Conservation (phyloP, 2,797 vertebrate species). For the Serranus cabrilla region DNA sequence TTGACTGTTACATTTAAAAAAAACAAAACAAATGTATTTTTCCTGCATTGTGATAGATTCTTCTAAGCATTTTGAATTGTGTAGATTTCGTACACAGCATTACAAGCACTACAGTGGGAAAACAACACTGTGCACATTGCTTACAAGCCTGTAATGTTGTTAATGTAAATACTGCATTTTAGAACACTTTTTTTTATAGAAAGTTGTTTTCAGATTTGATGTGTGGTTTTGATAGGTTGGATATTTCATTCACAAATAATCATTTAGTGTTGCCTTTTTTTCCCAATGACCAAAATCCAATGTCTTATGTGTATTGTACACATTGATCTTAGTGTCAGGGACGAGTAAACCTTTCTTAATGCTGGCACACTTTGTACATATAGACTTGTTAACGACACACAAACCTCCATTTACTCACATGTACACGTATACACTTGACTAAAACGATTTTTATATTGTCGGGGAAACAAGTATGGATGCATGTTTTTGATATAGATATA, state of each 20-base stretch:
- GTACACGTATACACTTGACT: slow-evolving; percentile 75
- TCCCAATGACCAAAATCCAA: slow-evolving; percentile 84
- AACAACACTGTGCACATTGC: slow-evolving; percentile 78
- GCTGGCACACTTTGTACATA: slow-evolving; percentile 79
- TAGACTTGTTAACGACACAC: slow-evolving; percentile 72
- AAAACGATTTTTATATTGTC: slow-evolving; percentile 76
- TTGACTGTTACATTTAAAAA: slow-evolving; percentile 84
- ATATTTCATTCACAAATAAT: slow-evolving; percentile 79
- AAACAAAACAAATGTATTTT: slow-evolving; percentile 52
- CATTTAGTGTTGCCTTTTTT: slow-evolving; percentile 79
- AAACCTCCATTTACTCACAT: slow-evolving; percentile 77
- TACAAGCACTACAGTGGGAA: slow-evolving; percentile 79
- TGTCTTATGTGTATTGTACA: slow-evolving; percentile 83
- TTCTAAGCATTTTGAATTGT: slow-evolving; percentile 75
- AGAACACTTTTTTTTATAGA: slow-evolving; percentile 69
- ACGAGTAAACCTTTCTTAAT: slow-evolving; percentile 77
- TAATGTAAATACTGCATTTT: slow-evolving; percentile 81
- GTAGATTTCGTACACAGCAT: slow-evolving; percentile 76
- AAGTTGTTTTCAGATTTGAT: slow-evolving; percentile 75
- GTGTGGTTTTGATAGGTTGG: slow-evolving; percentile 76
- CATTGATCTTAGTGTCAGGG: slow-evolving; percentile 82
- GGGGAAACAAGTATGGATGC: slow-evolving; percentile 72
- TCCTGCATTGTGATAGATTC: slow-evolving; percentile 72
- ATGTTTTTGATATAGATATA: slow-evolving; percentile 76
- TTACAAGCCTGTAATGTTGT: slow-evolving; percentile 79